Conservation (phyloP, 2,797 vertebrate genomes). For the Leuciscus waleckii region DNA sequence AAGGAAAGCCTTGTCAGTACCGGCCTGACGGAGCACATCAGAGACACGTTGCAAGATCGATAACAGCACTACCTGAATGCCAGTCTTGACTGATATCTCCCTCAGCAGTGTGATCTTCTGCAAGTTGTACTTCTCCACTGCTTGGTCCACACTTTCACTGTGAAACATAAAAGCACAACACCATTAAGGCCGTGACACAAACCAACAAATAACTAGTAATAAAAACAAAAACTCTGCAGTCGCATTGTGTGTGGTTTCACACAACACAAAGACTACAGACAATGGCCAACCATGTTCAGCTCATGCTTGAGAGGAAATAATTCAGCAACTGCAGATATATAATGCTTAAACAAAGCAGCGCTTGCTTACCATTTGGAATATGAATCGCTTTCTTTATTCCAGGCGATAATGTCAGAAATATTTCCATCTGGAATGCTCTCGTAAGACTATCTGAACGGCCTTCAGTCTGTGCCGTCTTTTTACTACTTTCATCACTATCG, state of each 20-base stretch:
- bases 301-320: not conserved
- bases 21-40: not conserved
- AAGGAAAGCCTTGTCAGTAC: not conserved
- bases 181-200: not conserved
- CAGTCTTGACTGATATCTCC: constrained; percentile 96
- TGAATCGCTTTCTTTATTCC: not conserved
- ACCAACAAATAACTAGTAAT: no score
- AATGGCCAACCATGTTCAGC: not conserved
- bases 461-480: no score
- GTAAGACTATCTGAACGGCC: not conserved
- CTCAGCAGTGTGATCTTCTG: constrained; percentile 94
- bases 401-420: not conserved
- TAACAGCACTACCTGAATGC: constrained; percentile 87
- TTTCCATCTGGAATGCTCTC: no score
- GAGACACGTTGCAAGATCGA: not conserved
- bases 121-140: constrained; percentile 88
- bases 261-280: not conserved
- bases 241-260: not conserved
- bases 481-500: not conserved
- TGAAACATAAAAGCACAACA: constrained; percentile 3
- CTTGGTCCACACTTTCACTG: constrained; percentile 94
- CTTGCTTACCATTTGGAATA: not conserved
- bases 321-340: not conserved
- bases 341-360: not conserved
- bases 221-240: no score